Percentiles rank a stretch among this genome's conserved stretches.
These are phyloP conservation scores for Babyrousa celebensis DNA, from an alignment of 2,797 vertebrate genomes.

Conservation along the genomic window DNA sequence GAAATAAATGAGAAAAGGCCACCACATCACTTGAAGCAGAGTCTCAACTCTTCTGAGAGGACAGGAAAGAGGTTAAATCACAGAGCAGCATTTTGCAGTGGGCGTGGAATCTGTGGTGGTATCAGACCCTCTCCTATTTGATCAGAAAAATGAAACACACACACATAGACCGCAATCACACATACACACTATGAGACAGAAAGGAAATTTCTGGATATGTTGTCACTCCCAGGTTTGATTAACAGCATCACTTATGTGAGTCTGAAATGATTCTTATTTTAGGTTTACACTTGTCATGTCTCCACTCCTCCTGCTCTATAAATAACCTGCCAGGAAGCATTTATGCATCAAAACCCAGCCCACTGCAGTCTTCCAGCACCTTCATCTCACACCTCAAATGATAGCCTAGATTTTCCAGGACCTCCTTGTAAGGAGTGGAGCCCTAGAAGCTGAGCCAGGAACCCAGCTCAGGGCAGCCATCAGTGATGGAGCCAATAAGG, in stretches of 20 bases:
- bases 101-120: background rate
- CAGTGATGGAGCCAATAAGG: background rate
- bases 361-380: background rate
- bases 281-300: background rate
- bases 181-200: background rate
- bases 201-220: background rate
- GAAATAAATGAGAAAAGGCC: background rate
- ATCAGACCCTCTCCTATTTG: background rate
- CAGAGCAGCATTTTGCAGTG: background rate
- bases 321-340: background rate
- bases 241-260: background rate
- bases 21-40: accelerated
- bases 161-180: background rate
- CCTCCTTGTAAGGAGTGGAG: background rate
- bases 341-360: background rate
- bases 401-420: background rate
- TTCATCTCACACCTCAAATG: background rate
- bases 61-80: background rate
- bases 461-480: background rate
- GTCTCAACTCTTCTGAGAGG: background rate
- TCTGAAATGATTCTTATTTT: slow-evolving; percentile 24
- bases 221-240: background rate
- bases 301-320: background rate
- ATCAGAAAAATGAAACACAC: background rate
- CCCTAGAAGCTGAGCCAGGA: background rate